These are phyloP conservation scores for Melanotaenia duboulayi DNA, from an alignment of 2,113 vertebrate species.

Conservation along the genomic window DNA sequence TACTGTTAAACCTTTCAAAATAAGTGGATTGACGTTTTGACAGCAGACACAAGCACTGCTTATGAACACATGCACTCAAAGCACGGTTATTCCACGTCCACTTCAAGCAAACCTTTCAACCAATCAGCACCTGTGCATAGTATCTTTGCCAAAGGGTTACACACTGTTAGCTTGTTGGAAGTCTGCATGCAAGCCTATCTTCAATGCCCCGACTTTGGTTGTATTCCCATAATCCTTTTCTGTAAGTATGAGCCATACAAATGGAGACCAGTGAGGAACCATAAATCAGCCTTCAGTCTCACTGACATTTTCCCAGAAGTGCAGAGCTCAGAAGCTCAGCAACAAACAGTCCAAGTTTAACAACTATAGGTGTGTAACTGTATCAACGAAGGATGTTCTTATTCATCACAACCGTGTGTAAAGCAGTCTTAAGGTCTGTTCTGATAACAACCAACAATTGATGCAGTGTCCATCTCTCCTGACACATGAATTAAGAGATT, in stretches of 20 bases:
- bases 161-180: neutral
- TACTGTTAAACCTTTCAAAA: too few species aligned
- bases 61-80: neutral
- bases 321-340: neutral
- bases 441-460: neutral
- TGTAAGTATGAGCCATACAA: neutral
- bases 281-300: neutral
- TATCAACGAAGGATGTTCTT: neutral
- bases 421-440: neutral
- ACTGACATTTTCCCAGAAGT: neutral
- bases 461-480: too few species aligned
- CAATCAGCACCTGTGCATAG: neutral
- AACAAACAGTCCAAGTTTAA: neutral
- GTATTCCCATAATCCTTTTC: neutral
- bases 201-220: neutral
- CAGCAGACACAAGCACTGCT: neutral
- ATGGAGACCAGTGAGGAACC: neutral
- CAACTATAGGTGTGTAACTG: neutral
- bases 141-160: neutral
- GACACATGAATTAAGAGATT: neutral
- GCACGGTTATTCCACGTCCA: neutral
- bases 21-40: too few species aligned
- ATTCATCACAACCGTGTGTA: neutral
- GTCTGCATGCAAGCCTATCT: neutral
- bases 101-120: neutral